Percentiles rank a stretch among this genome's conserved stretches.
Conservation (phyloP, 53 echinoderm and acorn worm genomes). For the Patiria pectinifera region DNA sequence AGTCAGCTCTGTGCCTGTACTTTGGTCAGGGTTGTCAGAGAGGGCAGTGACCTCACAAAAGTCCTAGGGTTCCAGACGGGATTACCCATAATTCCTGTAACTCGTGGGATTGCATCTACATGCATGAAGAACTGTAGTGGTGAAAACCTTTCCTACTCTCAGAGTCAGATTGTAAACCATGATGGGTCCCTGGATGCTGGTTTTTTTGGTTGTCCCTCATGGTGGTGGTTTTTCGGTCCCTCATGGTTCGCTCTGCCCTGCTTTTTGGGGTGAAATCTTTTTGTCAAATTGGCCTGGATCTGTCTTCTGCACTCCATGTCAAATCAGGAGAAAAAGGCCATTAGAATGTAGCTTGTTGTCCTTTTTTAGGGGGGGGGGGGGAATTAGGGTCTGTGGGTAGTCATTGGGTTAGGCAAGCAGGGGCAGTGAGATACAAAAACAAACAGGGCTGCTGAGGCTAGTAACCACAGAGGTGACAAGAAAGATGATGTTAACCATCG, state of each 20-base stretch:
- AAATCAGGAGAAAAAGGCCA: not conserved
- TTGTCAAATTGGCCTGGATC: constrained; percentile 33
- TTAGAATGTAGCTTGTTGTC: not conserved
- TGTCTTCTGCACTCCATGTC: constrained; percentile 28
- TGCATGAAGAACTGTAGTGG: too few species aligned
- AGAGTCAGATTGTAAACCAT: too few species aligned
- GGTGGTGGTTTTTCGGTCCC: too few species aligned
- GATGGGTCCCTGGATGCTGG: too few species aligned
- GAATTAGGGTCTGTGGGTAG: not conserved
- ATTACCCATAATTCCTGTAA: constrained; percentile 7
- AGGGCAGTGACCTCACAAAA: constrained; percentile 42
- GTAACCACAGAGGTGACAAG: not conserved
- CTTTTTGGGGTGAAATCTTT: constrained; percentile 2
- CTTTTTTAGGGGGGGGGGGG: not conserved
- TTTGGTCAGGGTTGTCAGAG: constrained; percentile 40
- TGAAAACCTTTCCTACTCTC: too few species aligned
- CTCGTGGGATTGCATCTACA: not conserved
- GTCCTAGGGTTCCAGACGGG: constrained; percentile 18
- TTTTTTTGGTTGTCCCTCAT: too few species aligned
- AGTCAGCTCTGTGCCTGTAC: constrained; percentile 11
- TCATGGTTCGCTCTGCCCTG: not conserved
- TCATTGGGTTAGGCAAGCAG: not conserved
- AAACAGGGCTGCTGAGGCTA: not conserved
- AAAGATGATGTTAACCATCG: not conserved
- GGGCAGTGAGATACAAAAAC: not conserved